phyloP scores from a whole-genome alignment of 2,888 invertebrate species.

The Aethes cnicana region DNA sequence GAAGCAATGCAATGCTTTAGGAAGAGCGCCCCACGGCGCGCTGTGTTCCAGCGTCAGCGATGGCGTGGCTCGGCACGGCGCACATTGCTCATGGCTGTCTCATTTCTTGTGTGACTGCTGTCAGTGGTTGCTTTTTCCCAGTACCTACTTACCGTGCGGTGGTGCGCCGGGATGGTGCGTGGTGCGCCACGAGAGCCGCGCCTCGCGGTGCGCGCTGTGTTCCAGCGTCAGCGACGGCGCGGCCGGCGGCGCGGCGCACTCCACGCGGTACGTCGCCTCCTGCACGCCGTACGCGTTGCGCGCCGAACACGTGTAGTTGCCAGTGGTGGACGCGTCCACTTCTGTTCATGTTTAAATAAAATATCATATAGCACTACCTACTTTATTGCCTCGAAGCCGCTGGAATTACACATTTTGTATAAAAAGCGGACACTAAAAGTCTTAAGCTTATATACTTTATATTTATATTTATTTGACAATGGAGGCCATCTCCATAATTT shows the following conservation, averaged over 20 bases:
- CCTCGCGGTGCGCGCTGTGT: conserved; percentile 86
- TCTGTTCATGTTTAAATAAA: conserved; percentile 63
- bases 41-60: conserved; percentile 86
- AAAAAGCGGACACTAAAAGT: too few relatives aligned
- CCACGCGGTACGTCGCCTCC: conserved; percentile 89
- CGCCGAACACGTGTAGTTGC: conserved; percentile 92
- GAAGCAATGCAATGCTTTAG: too few relatives aligned
- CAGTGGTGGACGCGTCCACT: conserved; percentile 87
- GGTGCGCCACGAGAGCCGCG: conserved; percentile 69
- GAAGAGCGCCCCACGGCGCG: conserved; percentile 84
- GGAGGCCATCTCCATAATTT: too few relatives aligned
- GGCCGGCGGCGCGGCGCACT: conserved; percentile 88
- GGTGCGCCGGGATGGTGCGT: conserved; percentile 83
- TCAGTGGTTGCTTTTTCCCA: too few relatives aligned
- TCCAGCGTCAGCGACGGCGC: conserved; percentile 86
- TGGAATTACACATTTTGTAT: too few relatives aligned
- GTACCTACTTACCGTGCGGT: conserved; percentile 69
- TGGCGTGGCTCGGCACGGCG: conserved; percentile 86
- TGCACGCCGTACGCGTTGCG: conserved; percentile 92
- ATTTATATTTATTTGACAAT: too few relatives aligned
- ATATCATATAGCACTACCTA: too few relatives aligned
- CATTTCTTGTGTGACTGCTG: too few relatives aligned
- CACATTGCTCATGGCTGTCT: too few relatives aligned
- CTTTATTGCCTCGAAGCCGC: too few relatives aligned
- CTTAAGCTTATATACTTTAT: too few relatives aligned